Conservation (phyloP, 2,797 vertebrate genomes). For the Lacerta agilis region DNA sequence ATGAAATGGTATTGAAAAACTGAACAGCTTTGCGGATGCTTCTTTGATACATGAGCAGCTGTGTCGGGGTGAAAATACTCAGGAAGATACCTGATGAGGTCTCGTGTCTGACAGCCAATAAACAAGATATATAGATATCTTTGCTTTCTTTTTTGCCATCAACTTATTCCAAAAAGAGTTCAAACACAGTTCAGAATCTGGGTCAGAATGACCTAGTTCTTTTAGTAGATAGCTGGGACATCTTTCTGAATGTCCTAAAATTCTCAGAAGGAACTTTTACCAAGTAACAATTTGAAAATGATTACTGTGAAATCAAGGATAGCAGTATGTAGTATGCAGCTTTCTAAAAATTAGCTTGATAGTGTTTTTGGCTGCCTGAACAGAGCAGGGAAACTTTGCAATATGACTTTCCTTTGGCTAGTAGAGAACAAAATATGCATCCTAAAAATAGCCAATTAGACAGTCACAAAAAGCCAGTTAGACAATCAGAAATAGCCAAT, state of each 20-base stretch:
- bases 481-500: too few relatives aligned
- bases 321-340: neutral
- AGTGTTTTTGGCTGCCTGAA: neutral
- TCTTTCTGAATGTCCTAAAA: slow-evolving; percentile 11
- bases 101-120: neutral
- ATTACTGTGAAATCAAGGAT: neutral
- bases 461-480: neutral
- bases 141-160: neutral
- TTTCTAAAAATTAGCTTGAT: neutral
- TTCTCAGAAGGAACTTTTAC: neutral
- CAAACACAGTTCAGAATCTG: slow-evolving; percentile 3
- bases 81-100: neutral
- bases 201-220: slow-evolving; percentile 1
- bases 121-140: neutral
- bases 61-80: neutral
- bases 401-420: neutral
- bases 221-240: neutral
- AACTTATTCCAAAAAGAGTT: neutral
- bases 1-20: neutral
- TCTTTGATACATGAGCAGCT: neutral
- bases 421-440: neutral
- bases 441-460: neutral
- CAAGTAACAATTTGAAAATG: neutral
- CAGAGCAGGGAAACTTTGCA: neutral
- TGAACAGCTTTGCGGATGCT: neutral